phyloP scores from a whole-genome alignment of 2,113 vertebrate genomes.

The Sporophila hypoxantha region DNA sequence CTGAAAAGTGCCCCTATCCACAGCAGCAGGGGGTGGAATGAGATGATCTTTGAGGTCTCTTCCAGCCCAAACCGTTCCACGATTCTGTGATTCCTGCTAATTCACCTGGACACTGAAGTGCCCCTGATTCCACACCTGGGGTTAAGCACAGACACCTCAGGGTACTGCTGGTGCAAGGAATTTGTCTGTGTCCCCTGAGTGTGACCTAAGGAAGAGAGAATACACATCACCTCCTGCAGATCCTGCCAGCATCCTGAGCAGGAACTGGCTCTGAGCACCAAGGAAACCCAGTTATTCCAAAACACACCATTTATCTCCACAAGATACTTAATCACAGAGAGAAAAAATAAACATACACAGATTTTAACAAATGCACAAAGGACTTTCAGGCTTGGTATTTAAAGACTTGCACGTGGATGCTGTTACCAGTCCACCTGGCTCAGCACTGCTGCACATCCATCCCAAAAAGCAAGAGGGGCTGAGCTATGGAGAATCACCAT shows the following conservation, averaged over 20 bases:
- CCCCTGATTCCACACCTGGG: background rate
- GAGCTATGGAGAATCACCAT: rapidly evolving
- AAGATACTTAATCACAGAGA: background rate
- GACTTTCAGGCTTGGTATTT: background rate
- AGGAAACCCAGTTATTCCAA: background rate
- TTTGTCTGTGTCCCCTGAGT: background rate
- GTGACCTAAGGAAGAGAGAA: background rate
- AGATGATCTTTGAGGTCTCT: background rate
- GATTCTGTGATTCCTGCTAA: background rate
- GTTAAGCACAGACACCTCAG: background rate
- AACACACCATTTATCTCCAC: background rate
- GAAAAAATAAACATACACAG: background rate
- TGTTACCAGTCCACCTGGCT: background rate
- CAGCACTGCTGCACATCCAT: background rate
- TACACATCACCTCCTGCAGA: background rate
- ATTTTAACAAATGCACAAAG: background rate
- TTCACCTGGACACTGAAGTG: rapidly evolving
- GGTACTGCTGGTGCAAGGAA: background rate
- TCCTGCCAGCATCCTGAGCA: background rate
- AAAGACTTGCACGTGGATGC: background rate
- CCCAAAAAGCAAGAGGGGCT: background rate
- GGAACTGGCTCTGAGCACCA: background rate
- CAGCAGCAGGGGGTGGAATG: background rate
- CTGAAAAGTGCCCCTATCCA: background rate
- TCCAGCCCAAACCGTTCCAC: background rate